phyloP scores from a whole-genome alignment of 2,113 vertebrate species.

The Tonatia bakeri region DNA sequence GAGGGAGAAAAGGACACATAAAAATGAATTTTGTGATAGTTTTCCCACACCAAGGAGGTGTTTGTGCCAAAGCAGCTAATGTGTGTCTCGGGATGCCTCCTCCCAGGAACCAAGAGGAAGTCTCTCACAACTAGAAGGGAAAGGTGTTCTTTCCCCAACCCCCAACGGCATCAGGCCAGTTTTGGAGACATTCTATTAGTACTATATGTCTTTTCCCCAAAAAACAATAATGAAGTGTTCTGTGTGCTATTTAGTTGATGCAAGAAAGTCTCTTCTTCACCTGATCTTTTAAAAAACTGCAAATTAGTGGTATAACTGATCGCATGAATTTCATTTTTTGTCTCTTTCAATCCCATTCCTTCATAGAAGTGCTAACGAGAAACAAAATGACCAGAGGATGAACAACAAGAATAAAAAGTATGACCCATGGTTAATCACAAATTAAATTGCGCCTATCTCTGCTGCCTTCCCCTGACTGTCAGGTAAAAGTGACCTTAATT shows the following conservation, averaged over 20 bases:
- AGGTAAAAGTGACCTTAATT: background rate
- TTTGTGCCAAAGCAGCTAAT: too few relatives aligned
- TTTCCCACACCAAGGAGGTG: too few relatives aligned
- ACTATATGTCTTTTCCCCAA: too few relatives aligned
- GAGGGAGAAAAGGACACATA: too few relatives aligned
- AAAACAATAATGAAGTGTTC: too few relatives aligned
- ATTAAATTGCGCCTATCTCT: background rate
- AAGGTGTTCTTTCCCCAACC: too few relatives aligned
- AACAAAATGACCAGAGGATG: background rate
- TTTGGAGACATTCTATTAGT: too few relatives aligned
- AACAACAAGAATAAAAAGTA: background rate
- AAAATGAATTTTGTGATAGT: too few relatives aligned
- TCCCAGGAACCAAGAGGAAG: too few relatives aligned
- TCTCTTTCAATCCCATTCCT: background rate
- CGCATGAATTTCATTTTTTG: conserved; percentile 23
- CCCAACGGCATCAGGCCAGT: too few relatives aligned
- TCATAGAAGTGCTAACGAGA: background rate
- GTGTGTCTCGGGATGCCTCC: too few relatives aligned
- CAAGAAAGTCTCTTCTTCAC: background rate
- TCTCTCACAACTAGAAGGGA: too few relatives aligned
- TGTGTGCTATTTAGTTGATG: background rate
- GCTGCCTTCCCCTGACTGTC: background rate
- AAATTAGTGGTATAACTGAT: background rate
- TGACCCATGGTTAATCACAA: background rate
- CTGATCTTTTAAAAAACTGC: background rate